Base-by-base conservation (phyloP, 2,797 vertebrate species). In the Gambelia wislizenii region DNA sequence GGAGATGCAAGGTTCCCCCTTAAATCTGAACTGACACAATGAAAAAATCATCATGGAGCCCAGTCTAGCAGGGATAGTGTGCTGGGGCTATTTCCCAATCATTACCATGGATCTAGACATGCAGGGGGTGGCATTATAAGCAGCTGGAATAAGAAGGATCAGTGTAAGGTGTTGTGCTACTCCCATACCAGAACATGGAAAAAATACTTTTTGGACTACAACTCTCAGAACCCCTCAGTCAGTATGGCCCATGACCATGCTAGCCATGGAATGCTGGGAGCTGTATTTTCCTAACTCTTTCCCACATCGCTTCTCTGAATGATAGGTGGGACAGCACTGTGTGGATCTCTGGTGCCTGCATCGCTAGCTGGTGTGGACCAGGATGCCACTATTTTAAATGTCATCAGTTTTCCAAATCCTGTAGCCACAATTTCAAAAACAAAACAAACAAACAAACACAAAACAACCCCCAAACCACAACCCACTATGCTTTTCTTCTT, bases 341-440 rank as follows among this genome's bases (percentile, higher is more conserved):
- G 52, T 54, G 44, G 20, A 64, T 78, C 33, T 13, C 33, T 52
- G 39, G 47, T 54, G 78, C 42, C 70, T 42, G 59, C 6, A 30
- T 36, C 1, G 49, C 64, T 33, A 2, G 54, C 56, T 54, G 27
- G 39, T 6, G 2, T n/a, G 6, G 59, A 84, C 92, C 89, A 56
- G 69, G 27, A 27, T 85, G 30, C 36, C 85, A 92, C 67, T 4
- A n/a, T n/a, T n/a, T n/a, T n/a, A n/a, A n/a, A n/a, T n/a, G n/a
- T n/a, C n/a, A n/a, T n/a, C n/a, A n/a, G n/a, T n/a, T n/a, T n/a
- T n/a, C n/a, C n/a, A n/a, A n/a, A n/a, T n/a, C n/a, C n/a, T n/a
- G n/a, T n/a, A n/a, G n/a, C n/a, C n/a, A n/a, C n/a, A n/a, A n/a
- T n/a, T n/a, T n/a, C n/a, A n/a, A n/a, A n/a, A n/a, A n/a, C n/a